Conservation (phyloP, 1,140 invertebrate genomes). For the Sycophila sp. region DNA sequence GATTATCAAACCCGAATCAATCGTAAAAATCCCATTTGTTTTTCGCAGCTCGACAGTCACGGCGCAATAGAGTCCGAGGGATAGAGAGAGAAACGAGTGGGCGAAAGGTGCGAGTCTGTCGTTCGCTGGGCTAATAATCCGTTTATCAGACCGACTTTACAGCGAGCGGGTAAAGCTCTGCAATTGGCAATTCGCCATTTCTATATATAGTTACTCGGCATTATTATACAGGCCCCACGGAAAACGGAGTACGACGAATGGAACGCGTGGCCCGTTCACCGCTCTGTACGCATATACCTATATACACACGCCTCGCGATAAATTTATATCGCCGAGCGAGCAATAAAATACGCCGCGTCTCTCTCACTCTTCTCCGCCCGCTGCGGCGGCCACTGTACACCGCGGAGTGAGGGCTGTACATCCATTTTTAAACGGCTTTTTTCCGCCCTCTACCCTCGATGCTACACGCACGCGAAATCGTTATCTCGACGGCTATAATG, state of each 20-base stretch:
- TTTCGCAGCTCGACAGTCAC: no score
- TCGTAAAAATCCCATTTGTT: no score
- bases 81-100: no score
- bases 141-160: constrained; percentile 20
- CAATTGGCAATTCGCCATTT: constrained; percentile 30
- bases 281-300: no score
- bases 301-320: no score
- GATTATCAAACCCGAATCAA: no score
- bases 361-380: no score
- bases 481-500: constrained; percentile 7
- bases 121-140: constrained; percentile 4
- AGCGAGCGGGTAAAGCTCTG: constrained; percentile 9
- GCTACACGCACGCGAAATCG: not conserved
- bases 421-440: not conserved
- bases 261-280: no score
- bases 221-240: not conserved
- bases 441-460: not conserved
- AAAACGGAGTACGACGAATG: constrained; percentile 20
- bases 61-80: no score
- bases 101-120: no score
- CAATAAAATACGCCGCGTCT: not conserved
- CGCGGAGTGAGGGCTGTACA: no score
- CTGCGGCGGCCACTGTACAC: no score
- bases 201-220: not conserved
- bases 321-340: not conserved